These are phyloP conservation scores for Mizuhopecten yessoensis DNA, from an alignment of 1,140 invertebrate genomes.

Conservation along the genomic window DNA sequence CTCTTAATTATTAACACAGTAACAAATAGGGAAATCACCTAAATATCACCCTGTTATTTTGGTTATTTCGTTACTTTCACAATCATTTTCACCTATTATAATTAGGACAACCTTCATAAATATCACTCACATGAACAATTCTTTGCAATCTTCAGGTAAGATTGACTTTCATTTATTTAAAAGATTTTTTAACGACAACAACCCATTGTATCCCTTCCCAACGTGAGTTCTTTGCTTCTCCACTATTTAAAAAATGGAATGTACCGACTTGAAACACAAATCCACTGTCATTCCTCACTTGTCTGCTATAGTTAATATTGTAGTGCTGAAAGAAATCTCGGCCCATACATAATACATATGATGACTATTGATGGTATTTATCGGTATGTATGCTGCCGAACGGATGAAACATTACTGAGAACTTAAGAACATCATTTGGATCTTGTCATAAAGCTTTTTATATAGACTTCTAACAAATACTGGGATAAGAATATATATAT, in stretches of 20 bases:
- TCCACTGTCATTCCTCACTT: not conserved
- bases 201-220: not conserved
- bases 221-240: not conserved
- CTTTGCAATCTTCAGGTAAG: not conserved
- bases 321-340: not conserved
- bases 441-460: conserved; percentile 9
- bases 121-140: not conserved
- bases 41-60: too few relatives aligned
- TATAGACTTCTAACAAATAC: conserved; percentile 32
- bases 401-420: not conserved
- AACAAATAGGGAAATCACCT: too few relatives aligned
- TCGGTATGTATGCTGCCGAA: not conserved
- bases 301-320: not conserved
- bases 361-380: not conserved
- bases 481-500: not conserved
- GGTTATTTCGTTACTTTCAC: not conserved
- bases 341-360: not conserved
- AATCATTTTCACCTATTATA: not conserved
- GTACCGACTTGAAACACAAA: conserved; percentile 19
- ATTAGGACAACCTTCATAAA: not conserved
- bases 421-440: not conserved
- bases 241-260: conserved; percentile 30
- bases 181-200: not conserved
- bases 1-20: not conserved
- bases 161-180: not conserved